A percentile compares a stretch with the other conserved stretches of the same genome.
These are phyloP conservation scores for Callithrix jacchus DNA, from an alignment of 2,113 vertebrate species.

Conservation along the genomic window DNA sequence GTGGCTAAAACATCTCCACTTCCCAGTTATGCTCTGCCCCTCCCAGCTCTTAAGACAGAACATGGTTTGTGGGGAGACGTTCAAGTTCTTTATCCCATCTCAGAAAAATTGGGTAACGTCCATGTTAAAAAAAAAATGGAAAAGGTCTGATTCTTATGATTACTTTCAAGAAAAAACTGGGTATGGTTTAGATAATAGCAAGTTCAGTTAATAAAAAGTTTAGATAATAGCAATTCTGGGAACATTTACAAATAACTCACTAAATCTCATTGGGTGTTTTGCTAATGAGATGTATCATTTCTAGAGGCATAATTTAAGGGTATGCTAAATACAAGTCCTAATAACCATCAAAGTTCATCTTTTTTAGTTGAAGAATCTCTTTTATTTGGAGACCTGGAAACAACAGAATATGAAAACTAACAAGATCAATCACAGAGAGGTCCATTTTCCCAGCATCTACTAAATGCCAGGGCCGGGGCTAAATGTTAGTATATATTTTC, in stretches of 20 bases:
- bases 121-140: neutral
- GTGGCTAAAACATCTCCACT: neutral
- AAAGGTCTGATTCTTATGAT: neutral
- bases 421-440: neutral
- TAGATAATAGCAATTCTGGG: neutral
- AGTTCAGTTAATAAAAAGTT: neutral
- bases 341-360: neutral
- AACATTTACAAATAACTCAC: neutral
- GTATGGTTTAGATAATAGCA: neutral
- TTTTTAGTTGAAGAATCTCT: neutral
- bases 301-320: neutral
- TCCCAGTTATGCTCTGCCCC: rapidly evolving
- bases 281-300: constrained; percentile 5
- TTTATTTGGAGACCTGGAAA: neutral
- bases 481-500: neutral
- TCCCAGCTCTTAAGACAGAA: neutral
- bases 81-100: neutral
- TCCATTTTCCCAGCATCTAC: neutral
- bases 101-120: neutral
- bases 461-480: neutral
- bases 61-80: neutral
- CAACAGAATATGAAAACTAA: neutral
- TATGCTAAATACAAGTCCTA: neutral
- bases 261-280: neutral
- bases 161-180: neutral